A percentile compares a stretch with the other conserved stretches of the same genome.
Evolutionary conservation across 2,888 invertebrate species (phyloP).

Genomic region (Acanthoscelides obtectus): DNA sequence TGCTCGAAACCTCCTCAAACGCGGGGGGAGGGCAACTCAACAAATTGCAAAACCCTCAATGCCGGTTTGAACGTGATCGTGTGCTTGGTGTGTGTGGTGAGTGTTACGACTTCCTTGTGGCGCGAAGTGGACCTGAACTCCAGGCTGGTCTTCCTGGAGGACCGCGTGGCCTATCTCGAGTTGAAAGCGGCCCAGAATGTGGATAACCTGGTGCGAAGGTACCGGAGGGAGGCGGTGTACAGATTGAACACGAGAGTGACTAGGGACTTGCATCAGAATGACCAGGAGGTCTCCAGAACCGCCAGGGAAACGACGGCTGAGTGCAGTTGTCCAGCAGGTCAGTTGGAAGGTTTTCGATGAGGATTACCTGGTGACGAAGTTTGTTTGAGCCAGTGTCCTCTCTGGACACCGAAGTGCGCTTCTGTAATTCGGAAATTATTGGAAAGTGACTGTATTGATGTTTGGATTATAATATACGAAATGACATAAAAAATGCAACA

Average conservation of each 20-base stretch:
- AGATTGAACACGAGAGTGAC: conserved; percentile 44
- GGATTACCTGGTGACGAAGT: no score
- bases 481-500: no score
- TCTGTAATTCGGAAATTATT: no score
- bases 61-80: conserved; percentile 49
- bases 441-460: no score
- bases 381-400: no score
- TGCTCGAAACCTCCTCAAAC: not conserved
- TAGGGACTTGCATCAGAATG: conserved; percentile 37
- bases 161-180: conserved; percentile 54
- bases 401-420: no score
- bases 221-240: conserved; percentile 52
- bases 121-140: conserved; percentile 54
- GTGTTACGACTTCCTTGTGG: conserved; percentile 59
- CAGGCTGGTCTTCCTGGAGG: conserved; percentile 53
- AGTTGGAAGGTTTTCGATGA: no score
- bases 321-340: conserved; percentile 72
- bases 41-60: conserved; percentile 4
- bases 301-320: conserved; percentile 53
- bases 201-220: conserved; percentile 53
- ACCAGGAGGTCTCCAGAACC: conserved; percentile 37
- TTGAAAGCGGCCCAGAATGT: conserved; percentile 44
- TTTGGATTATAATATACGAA: no score
- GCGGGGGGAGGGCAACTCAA: not conserved
- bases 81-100: conserved; percentile 61